Percentiles rank a stretch among this genome's conserved stretches.
Evolutionary conservation across 2,888 invertebrate species (phyloP).

Genomic region (Campaea margaritaria): DNA sequence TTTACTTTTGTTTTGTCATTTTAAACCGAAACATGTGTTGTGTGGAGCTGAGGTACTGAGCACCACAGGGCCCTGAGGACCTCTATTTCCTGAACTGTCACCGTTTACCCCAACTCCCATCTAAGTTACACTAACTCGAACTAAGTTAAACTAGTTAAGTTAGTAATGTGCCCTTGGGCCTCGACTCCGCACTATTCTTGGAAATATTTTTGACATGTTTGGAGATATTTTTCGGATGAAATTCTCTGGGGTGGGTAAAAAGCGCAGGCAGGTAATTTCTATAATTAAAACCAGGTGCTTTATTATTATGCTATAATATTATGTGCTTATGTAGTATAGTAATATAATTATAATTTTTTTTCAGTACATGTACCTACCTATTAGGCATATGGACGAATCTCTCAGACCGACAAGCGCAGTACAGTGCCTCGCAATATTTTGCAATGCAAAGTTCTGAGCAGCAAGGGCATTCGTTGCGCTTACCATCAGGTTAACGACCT

Average conservation of each 20-base stretch:
- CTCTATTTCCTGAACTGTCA: constrained; percentile 38
- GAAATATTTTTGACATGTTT: constrained; percentile 24
- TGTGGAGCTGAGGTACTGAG: constrained; percentile 2
- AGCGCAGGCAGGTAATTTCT: not conserved
- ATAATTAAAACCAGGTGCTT: constrained; percentile 3
- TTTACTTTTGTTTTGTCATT: too few relatives aligned
- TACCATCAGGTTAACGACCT: too few relatives aligned
- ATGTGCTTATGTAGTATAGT: too few relatives aligned
- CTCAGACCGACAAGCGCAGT: too few relatives aligned
- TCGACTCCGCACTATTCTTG: constrained; percentile 21
- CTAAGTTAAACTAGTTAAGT: constrained; percentile 50
- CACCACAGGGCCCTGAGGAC: not conserved
- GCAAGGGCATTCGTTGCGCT: too few relatives aligned
- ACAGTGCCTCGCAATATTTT: too few relatives aligned
- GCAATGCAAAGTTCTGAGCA: too few relatives aligned
- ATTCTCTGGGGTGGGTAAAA: constrained; percentile 19
- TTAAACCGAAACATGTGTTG: too few relatives aligned
- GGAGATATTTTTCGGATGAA: constrained; percentile 11
- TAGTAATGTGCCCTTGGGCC: constrained; percentile 35
- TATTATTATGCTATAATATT: too few relatives aligned
- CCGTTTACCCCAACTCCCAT: constrained; percentile 33
- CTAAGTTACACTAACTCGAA: constrained; percentile 38
- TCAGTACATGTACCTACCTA: too few relatives aligned
- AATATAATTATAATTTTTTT: too few relatives aligned
- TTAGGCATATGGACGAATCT: too few relatives aligned